Evolutionary conservation across 1,140 invertebrate species (phyloP), one percentile per base, ranked within the genome.

Genomic region (Rhagoletis zephyria): DNA sequence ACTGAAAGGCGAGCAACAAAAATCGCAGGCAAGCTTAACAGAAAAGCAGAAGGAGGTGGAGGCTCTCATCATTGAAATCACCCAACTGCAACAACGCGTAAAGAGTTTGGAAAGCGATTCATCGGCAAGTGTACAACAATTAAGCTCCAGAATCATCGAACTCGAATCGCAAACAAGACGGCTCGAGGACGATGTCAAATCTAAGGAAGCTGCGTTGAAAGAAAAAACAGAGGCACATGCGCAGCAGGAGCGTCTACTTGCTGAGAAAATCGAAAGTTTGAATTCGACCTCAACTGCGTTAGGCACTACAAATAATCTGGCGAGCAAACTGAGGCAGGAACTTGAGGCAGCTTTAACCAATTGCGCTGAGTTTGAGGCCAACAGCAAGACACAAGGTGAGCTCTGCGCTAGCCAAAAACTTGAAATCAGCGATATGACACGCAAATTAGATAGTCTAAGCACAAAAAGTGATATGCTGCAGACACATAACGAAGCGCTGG

Each of bases 401-500:
- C 85, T 14, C 3, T 81, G 65, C 9, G 87, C 88, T 1, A 88
- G 90, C 60, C 88, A 87, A 12, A 88, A 89, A 45, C 87, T 90
- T 10, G 88, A 90, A 61, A 86, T 90, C 10, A 88, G 89, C 4
- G 90, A 90, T 86, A 56, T 89, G 16, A 85, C 59, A 0, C 89
- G 90, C 0, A 89, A 90, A 48, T 70, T 89, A 6, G 90, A 90
- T 14, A 89, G 87, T 4, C 9, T 89, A 30, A 88, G 87, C 9
- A 30, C 16, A n/a, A 92, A 92, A 87, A 88, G 88, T 45, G 90
- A 90, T 6, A 60, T 85, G 1, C 65, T 89, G 4, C 85, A 87
- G 16, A 85, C 87, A 30, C 90, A 92, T 45, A 88, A 89, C 40
- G 88, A 89, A 9, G n/a, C 77, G 2, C 77, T 91, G 40, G 89